A percentile compares a stretch with the other conserved stretches of the same genome.
Evolutionary conservation across 1,140 invertebrate genomes (phyloP).

Genomic region (Subanguina moxae): DNA sequence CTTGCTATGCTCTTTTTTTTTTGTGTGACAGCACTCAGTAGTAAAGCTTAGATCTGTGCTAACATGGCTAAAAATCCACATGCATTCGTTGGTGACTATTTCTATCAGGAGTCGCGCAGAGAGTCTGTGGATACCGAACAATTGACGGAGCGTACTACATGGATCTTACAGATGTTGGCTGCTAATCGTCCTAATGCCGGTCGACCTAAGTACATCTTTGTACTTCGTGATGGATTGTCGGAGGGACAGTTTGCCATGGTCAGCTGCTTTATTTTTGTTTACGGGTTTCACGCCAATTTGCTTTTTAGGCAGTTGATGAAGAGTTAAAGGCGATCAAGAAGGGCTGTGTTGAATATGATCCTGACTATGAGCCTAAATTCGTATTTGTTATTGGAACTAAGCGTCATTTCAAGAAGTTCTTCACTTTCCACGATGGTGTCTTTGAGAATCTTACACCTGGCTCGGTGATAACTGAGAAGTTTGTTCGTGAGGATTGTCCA

Average conservation of each 20-base stretch:
- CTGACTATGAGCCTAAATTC: slow-evolving; percentile 14
- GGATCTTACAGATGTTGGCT: slow-evolving; percentile 1
- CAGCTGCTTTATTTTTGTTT: no score
- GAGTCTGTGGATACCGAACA: slow-evolving; percentile 8
- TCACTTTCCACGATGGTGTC: not conserved
- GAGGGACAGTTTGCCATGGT: slow-evolving; percentile 18
- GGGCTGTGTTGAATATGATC: slow-evolving; percentile 11
- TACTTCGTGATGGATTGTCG: slow-evolving; percentile 14
- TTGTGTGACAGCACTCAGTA: no score
- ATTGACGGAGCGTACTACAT: slow-evolving; percentile 15
- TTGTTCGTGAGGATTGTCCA: no score
- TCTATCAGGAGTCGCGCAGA: slow-evolving; percentile 16
- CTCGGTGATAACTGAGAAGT: slow-evolving; percentile 28
- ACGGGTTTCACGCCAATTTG: no score
- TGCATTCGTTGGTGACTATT: slow-evolving; percentile 13
- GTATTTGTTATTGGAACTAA: slow-evolving; percentile 33
- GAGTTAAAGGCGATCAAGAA: slow-evolving; percentile 25
- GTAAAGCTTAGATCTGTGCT: no score
- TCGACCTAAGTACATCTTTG: slow-evolving; percentile 12
- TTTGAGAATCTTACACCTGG: slow-evolving; percentile 16
- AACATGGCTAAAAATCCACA: slow-evolving; percentile 3
- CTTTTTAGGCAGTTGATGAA: slow-evolving; percentile 9
- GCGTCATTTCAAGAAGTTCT: no score
- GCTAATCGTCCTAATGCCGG: not conserved
- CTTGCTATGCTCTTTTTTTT: no score